These are phyloP conservation scores for Operophtera brumata DNA, from an alignment of 2,888 invertebrate species.

Conservation along the genomic window DNA sequence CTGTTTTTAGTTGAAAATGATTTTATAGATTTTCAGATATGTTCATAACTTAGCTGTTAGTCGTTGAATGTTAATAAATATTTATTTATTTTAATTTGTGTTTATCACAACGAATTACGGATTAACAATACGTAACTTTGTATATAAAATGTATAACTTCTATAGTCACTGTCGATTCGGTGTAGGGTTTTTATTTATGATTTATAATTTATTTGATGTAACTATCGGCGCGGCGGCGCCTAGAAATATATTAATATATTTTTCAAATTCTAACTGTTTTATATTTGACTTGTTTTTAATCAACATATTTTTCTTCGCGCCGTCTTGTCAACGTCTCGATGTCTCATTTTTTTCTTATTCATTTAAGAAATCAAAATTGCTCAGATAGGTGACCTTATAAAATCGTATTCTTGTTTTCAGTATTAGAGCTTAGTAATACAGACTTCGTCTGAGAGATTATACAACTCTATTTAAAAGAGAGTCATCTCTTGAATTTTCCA, in stretches of 20 bases:
- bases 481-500: conserved; percentile 26
- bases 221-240: conserved; percentile 11
- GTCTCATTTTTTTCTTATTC: conserved; percentile 4
- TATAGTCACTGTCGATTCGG: conserved; percentile 48
- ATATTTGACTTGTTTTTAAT: conserved; percentile 13
- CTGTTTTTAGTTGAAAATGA: conserved; percentile 17
- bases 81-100: conserved; percentile 69
- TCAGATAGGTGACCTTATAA: conserved; percentile 56
- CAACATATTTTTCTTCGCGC: conserved; percentile 4
- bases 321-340: conserved; percentile 14
- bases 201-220: conserved; percentile 4
- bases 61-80: conserved; percentile 76
- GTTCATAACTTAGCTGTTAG: conserved; percentile 57
- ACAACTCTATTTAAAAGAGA: conserved; percentile 18
- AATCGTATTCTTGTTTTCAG: conserved; percentile 30
- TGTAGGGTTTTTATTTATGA: conserved; percentile 38
- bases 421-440: conserved; percentile 26
- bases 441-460: conserved; percentile 22
- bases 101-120: conserved; percentile 68
- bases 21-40: conserved; percentile 23
- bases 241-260: conserved; percentile 24
- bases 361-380: conserved; percentile 41
- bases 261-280: not conserved
- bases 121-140: conserved; percentile 43
- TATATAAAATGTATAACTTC: conserved; percentile 54